Evolutionary conservation across 2,113 vertebrate species (phyloP).

Genomic region (Protobothrops mucrosquamatus): DNA sequence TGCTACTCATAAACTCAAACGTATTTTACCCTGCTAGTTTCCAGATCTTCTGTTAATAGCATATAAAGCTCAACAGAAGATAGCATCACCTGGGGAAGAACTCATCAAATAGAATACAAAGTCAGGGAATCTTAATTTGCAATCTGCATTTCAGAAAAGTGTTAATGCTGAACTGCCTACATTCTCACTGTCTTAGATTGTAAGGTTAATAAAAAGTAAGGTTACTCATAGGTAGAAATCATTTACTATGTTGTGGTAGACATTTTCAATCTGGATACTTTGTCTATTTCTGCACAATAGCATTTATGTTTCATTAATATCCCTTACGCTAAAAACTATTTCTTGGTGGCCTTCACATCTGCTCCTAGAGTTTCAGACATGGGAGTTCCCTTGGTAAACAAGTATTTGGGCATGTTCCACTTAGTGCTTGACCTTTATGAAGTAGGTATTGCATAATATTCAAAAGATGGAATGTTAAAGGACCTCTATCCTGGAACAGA

Average conservation of each 20-base stretch:
- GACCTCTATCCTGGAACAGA: background rate
- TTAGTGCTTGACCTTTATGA: background rate
- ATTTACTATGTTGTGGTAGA: background rate
- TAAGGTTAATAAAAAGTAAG: background rate
- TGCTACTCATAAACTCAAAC: background rate
- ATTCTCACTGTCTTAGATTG: background rate
- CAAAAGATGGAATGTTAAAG: background rate
- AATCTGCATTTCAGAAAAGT: background rate
- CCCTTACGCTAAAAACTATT: background rate
- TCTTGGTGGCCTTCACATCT: background rate
- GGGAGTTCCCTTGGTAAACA: background rate
- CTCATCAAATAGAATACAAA: background rate
- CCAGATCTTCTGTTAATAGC: background rate
- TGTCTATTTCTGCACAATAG: background rate
- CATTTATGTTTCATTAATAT: background rate
- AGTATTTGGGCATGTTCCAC: background rate
- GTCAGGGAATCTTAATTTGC: background rate
- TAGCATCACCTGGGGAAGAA: background rate
- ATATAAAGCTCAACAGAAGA: background rate
- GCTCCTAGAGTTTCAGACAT: background rate
- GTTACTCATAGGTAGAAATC: background rate
- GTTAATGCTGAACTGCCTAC: background rate
- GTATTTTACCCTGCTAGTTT: background rate
- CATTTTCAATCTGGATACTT: background rate
- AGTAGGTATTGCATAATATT: background rate